These are phyloP conservation scores for Allacma fusca DNA, from an alignment of 2,888 invertebrate genomes.

Conservation along the genomic window DNA sequence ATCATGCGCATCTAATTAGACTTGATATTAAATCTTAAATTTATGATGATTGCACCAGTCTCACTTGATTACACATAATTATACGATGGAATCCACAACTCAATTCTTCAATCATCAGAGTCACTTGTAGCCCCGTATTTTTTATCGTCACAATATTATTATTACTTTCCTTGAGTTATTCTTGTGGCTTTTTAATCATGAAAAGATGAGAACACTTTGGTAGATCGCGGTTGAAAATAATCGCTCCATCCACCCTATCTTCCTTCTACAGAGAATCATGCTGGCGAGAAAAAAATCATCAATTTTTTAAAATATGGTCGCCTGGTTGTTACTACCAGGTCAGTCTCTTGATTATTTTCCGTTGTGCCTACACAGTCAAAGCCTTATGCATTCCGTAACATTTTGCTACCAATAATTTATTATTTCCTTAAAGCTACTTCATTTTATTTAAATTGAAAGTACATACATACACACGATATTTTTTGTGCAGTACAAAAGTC, in stretches of 20 bases:
- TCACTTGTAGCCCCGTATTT: conserved; percentile 8
- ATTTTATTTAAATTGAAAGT: no score
- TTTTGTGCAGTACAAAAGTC: no score
- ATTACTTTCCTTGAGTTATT: conserved; percentile 3
- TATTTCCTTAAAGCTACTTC: no score
- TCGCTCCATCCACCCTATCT: background rate
- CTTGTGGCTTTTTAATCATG: conserved; percentile 6
- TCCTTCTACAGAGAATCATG: background rate
- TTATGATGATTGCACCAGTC: conserved; percentile 60
- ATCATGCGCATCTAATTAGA: conserved; percentile 62
- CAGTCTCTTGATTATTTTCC: background rate
- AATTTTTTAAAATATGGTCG: background rate
- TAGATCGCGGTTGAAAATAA: background rate
- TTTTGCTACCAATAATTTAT: no score
- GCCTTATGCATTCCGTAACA: no score
- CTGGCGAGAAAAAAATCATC: background rate
- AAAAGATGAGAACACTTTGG: background rate
- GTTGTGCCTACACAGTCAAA: no score
- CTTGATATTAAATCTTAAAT: conserved; percentile 56
- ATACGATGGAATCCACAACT: conserved; percentile 46
- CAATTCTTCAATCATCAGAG: conserved; percentile 34
- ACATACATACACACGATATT: no score
- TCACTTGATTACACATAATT: conserved; percentile 61
- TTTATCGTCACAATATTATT: background rate
- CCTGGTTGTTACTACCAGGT: no score